These are phyloP conservation scores for Bryconaethiops microstoma DNA, from an alignment of 2,797 vertebrate species.

Conservation along the genomic window DNA sequence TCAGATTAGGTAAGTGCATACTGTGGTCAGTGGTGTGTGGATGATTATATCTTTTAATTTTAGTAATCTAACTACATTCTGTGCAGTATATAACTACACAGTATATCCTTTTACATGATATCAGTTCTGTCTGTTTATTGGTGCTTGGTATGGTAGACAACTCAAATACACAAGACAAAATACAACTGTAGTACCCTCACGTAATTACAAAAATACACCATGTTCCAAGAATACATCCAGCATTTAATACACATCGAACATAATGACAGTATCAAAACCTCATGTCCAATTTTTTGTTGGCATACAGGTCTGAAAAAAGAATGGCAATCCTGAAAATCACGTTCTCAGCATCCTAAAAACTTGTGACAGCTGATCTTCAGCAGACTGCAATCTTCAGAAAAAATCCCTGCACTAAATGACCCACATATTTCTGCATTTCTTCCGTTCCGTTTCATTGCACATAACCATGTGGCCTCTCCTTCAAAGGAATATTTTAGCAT, in stretches of 20 bases:
- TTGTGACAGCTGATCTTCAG: slow-evolving; percentile 73
- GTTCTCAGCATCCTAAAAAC: slow-evolving; percentile 68
- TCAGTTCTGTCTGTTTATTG: not conserved
- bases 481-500: slow-evolving; percentile 83
- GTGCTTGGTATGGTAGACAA: not conserved
- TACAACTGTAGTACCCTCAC: not conserved
- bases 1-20: slow-evolving; percentile 34
- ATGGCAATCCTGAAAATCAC: slow-evolving; percentile 50
- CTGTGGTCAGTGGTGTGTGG: not conserved
- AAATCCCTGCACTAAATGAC: slow-evolving; percentile 61
- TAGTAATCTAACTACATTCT: not conserved
- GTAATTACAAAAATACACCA: not conserved
- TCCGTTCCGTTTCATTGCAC: slow-evolving; percentile 68
- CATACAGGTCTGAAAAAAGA: slow-evolving; percentile 62
- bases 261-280: slow-evolving; percentile 47
- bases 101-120: not conserved
- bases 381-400: slow-evolving; percentile 61
- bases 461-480: slow-evolving; percentile 80
- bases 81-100: not conserved
- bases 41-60: not conserved
- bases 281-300: slow-evolving; percentile 64
- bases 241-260: slow-evolving; percentile 5
- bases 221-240: not conserved
- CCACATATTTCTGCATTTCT: slow-evolving; percentile 66
- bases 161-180: not conserved